Evolutionary conservation across 2,888 invertebrate genomes (phyloP).

Genomic region (Chrysina gloriosa): DNA sequence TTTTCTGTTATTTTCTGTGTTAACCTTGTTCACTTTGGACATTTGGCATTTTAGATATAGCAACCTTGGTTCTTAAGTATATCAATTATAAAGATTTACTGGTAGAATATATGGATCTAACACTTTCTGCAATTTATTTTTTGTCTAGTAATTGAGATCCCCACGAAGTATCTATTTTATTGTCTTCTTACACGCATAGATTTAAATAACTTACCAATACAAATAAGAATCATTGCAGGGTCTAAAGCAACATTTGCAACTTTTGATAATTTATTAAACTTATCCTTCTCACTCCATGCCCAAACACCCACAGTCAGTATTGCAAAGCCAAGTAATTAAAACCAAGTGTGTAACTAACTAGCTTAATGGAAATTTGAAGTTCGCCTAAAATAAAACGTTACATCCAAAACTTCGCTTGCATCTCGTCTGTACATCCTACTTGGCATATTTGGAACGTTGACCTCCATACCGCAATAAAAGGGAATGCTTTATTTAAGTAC

Average conservation of each 20-base stretch:
- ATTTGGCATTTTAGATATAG: no score
- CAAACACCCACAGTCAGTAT: slow-evolving; percentile 93
- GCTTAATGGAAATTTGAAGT: slow-evolving; percentile 54
- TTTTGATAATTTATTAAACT: slow-evolving; percentile 89
- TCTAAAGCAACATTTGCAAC: slow-evolving; percentile 91
- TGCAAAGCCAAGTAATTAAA: slow-evolving; percentile 86
- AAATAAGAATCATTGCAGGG: slow-evolving; percentile 95
- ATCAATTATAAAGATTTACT: no score
- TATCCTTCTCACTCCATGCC: slow-evolving; percentile 99
- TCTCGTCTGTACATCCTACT: slow-evolving; percentile 88
- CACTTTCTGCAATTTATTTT: no score
- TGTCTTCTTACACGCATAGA: no score
- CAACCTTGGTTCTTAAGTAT: no score
- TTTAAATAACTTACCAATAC: slow-evolving; percentile 73
- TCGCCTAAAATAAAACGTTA: slow-evolving; percentile 98
- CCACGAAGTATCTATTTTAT: no score
- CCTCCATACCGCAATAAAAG: slow-evolving; percentile 54
- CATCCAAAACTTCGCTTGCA: slow-evolving; percentile 97
- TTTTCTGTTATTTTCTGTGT: no score
- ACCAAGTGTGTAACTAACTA: slow-evolving; percentile 49
- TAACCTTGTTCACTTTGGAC: no score
- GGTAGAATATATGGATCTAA: no score
- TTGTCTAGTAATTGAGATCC: no score
- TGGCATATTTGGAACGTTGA: slow-evolving; percentile 73
- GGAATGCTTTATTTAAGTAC: slow-evolving; percentile 21